A percentile compares a stretch with the other conserved stretches of the same genome.
Conservation (phyloP, 2,888 invertebrate species). For the Mellilla xanthometata region DNA sequence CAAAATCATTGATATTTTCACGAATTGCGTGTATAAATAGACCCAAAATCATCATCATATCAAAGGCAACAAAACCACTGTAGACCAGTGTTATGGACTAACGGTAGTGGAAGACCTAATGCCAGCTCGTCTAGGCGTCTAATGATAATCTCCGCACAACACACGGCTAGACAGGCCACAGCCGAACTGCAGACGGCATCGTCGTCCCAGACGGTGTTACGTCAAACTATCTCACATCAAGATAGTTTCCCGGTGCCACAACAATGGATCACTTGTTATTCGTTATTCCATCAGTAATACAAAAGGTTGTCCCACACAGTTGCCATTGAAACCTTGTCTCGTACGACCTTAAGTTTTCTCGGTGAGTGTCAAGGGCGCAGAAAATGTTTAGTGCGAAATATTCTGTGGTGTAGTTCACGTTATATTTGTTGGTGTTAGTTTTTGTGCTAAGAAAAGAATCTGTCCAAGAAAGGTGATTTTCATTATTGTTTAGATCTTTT, state of each 20-base stretch:
- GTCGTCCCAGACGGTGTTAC: constrained; percentile 27
- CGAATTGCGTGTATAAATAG: too few relatives aligned
- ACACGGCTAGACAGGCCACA: constrained; percentile 30
- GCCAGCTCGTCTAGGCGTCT: constrained; percentile 14
- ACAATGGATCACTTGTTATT: constrained; percentile 37
- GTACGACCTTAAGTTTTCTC: constrained; percentile 30
- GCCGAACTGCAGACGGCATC: too few relatives aligned
- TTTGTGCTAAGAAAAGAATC: too few relatives aligned
- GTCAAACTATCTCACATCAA: constrained; percentile 30
- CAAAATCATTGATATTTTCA: too few relatives aligned
- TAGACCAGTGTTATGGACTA: too few relatives aligned
- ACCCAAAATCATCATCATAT: too few relatives aligned
- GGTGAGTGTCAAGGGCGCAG: constrained; percentile 33
- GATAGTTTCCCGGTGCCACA: constrained; percentile 27
- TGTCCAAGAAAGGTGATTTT: too few relatives aligned
- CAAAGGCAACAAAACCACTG: too few relatives aligned
- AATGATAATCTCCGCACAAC: constrained; percentile 16
- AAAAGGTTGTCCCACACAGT: constrained; percentile 28
- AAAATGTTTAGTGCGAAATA: constrained; percentile 9
- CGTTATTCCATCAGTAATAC: constrained; percentile 34
- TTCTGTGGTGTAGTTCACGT: too few relatives aligned
- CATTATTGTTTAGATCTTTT: too few relatives aligned
- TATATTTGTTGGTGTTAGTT: too few relatives aligned
- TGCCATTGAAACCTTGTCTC: constrained; percentile 26
- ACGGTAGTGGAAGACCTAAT: constrained; percentile 8